A percentile compares a stretch with the other conserved stretches of the same genome.
Conservation (phyloP, 2,888 invertebrate genomes). For the Dryobota labecula region DNA sequence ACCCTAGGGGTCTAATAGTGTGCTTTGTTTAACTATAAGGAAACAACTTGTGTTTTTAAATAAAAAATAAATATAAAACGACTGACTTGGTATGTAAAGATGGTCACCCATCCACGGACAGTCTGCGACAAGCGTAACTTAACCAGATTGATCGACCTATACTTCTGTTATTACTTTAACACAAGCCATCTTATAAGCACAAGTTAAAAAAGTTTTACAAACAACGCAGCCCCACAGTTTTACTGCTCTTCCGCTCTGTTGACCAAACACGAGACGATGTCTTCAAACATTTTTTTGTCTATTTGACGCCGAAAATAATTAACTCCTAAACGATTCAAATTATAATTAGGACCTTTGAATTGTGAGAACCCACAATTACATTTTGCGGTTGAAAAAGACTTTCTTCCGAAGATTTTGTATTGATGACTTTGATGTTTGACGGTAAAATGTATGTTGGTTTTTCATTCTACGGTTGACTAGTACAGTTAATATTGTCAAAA, state of each 20-base stretch:
- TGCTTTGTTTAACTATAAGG: too few species aligned
- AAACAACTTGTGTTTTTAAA: too few species aligned
- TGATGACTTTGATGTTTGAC: constrained; percentile 6
- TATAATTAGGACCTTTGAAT: constrained; percentile 88
- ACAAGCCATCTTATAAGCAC: too few species aligned
- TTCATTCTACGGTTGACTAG: constrained; percentile 70
- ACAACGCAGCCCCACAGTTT: constrained; percentile 68
- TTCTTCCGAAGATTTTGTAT: constrained; percentile 32
- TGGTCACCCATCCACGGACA: too few species aligned
- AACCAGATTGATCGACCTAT: too few species aligned
- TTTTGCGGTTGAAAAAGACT: constrained; percentile 35
- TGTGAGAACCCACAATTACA: constrained; percentile 68
- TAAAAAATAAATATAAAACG: too few species aligned
- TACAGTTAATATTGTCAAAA: constrained; percentile 81
- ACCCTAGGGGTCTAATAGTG: too few species aligned
- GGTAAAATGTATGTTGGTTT: constrained; percentile 38
- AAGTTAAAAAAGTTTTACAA: not conserved
- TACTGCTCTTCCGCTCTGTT: constrained; percentile 80
- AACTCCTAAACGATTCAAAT: constrained; percentile 89
- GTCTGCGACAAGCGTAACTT: too few species aligned
- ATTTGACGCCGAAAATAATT: constrained; percentile 89
- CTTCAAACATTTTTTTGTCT: constrained; percentile 86
- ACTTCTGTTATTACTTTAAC: too few species aligned
- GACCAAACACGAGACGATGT: constrained; percentile 87
- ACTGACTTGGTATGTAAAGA: too few species aligned